Percentiles rank a stretch among this genome's conserved stretches.
phyloP scores from a whole-genome alignment of 2,113 vertebrate species.

The Austrofundulus limnaeus region DNA sequence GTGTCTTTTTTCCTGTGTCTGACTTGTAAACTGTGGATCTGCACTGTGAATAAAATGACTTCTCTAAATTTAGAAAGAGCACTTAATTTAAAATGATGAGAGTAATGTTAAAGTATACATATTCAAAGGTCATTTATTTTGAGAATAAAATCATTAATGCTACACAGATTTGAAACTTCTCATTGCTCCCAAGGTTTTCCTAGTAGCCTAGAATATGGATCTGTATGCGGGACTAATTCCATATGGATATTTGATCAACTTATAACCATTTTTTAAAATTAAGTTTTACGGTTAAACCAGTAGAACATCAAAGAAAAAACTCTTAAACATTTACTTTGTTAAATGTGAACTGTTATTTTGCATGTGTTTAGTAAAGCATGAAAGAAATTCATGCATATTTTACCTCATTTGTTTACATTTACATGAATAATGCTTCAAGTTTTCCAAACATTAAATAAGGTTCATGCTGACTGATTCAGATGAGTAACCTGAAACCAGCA shows the following conservation, averaged over 20 bases:
- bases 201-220: background rate
- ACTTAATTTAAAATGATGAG: background rate
- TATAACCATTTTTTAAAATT: background rate
- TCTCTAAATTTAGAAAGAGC: background rate
- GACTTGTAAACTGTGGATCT: background rate
- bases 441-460: no score
- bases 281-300: background rate
- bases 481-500: no score
- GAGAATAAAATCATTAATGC: no score
- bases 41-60: background rate
- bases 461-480: no score
- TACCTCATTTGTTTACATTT: no score
- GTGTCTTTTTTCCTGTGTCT: slow-evolving; percentile 17
- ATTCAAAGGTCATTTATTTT: no score
- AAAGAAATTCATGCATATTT: background rate
- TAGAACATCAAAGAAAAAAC: background rate
- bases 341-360: background rate
- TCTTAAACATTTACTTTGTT: background rate
- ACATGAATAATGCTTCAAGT: background rate
- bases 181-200: background rate
- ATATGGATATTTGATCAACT: background rate
- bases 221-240: no score
- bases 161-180: no score
- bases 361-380: background rate
- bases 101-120: background rate